Base-by-base conservation (phyloP, 1,140 invertebrate species). In the Lasioglossum albipes region DNA sequence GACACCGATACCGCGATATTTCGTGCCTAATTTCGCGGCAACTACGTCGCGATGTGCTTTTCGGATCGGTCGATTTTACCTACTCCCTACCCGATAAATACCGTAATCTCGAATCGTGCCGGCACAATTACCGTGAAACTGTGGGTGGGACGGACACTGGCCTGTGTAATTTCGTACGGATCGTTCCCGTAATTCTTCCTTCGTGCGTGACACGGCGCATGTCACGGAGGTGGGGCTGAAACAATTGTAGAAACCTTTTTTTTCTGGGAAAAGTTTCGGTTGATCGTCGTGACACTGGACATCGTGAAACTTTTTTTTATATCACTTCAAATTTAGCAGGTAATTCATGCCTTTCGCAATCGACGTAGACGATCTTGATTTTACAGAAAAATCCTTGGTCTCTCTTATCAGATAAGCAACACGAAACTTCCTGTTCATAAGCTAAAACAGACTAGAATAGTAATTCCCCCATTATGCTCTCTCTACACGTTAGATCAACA, bases 151-250 rank as follows among this genome's bases (percentile, higher is more conserved):
- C 22, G 31, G 20, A 20, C 45, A 67, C 22, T 57, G 12, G 5
- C 52, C 18, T 57, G 22, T 73, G 62, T 49, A 73, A 79, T 79
- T 79, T 73, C 49, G 36, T 57, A 42, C 31, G 42, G 22, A 79
- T 72, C 61, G 45, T 54, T 41, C 5, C n/a, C 16, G 61, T 62
- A 36, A 62, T 70, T 62, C 9, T 61, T 70, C 18, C 42, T 45
- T 22, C 45, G 16, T 71, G 68, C 69, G 74, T 67, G 74, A 75
- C 64, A 52, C 31, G 74, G 54, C n/a, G 12, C 20, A 66, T 41
- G 2, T 12, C 31, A n/a, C 36, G 64, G 36, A 9, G 27, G 2
- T 5, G 66, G 10, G 20, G 42, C 1, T 13, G 10, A 16, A 49
- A n/a, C 42, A n/a, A 65, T 36, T 7, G 27, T 18, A 36, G 22